phyloP scores from a whole-genome alignment of 2,797 vertebrate genomes.

The Streptopelia turtur region DNA sequence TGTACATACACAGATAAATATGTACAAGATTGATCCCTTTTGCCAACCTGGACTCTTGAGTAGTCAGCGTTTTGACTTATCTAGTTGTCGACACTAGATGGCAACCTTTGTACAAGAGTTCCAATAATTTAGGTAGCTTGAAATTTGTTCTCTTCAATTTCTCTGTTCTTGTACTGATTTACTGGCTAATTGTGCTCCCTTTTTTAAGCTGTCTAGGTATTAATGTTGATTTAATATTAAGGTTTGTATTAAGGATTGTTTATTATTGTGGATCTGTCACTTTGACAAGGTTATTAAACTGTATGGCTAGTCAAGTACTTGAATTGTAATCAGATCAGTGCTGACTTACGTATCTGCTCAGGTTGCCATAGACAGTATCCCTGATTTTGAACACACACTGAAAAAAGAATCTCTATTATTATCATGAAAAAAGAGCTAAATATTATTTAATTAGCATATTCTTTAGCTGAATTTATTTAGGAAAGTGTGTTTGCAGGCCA shows the following conservation, averaged over 20 bases:
- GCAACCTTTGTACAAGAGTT: not conserved
- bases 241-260: not conserved
- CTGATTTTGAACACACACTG: not conserved
- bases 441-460: not conserved
- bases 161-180: not conserved
- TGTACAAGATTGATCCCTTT: not conserved
- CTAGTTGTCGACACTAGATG: conserved; percentile 14
- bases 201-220: not conserved
- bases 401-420: not conserved
- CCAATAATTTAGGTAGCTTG: not conserved
- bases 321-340: not conserved
- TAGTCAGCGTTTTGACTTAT: not conserved
- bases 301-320: not conserved
- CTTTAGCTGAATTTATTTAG: not conserved
- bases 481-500: not conserved
- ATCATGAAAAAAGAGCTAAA: not conserved
- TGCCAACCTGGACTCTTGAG: not conserved
- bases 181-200: not conserved
- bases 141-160: not conserved
- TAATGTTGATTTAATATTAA: not conserved
- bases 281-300: not conserved
- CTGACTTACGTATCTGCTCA: not conserved
- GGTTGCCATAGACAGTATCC: not conserved
- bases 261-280: not conserved
- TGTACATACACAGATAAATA: accelerated